Base-by-base conservation (phyloP, 2,797 vertebrate genomes). In the Buphagus erythrorhynchus region DNA sequence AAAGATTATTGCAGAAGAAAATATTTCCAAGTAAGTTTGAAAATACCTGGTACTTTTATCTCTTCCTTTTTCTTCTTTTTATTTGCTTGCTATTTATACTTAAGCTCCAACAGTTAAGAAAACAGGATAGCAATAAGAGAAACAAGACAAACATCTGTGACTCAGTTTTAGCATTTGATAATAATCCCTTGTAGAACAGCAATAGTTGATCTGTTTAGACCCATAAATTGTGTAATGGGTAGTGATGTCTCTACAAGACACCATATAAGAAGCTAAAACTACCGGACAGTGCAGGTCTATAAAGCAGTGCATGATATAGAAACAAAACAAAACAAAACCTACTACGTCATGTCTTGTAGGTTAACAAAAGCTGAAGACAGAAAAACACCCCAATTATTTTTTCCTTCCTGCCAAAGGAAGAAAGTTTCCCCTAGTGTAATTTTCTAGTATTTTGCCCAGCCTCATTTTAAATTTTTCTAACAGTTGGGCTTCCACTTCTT, bases 401-500 rank as follows among this genome's bases (percentile, higher is more conserved):
- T 71, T 91, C 20, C 33, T 73, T 73, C 46, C 71, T 90, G 51
- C 16, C 51, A 76, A 71, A 67, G 59, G 28, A 20, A 76, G 62
- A 76, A 69, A 63, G 24, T 20, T 92, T 58, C 46, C 59, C 17
- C 63, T 13, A 51, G 87, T 65, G 73, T 68, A 78, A 94, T 95
- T 91, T 94, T 80, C 66, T 86, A 54, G n/a, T 59, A 36, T 54
- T 82, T 88, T 90, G 10, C 62, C 24, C 46, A 73, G 69, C 61
- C 33, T 88, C 26, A 55, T 76, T 92, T 88, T 73, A 89, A 96
- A 94, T 90, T 90, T 90, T 92, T 94, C 68, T 76, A 91, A 67
- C 59, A 74, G 68, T 24, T 66, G 35, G 55, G 11, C 11, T 91
- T 89, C 49, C 29, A 72, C 28, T 48, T 9, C 18, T 90, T 91